Percentiles rank a stretch among this genome's conserved stretches.
These are phyloP conservation scores for Vicugna pacos DNA, from an alignment of 2,113 vertebrate species.

Conservation along the genomic window DNA sequence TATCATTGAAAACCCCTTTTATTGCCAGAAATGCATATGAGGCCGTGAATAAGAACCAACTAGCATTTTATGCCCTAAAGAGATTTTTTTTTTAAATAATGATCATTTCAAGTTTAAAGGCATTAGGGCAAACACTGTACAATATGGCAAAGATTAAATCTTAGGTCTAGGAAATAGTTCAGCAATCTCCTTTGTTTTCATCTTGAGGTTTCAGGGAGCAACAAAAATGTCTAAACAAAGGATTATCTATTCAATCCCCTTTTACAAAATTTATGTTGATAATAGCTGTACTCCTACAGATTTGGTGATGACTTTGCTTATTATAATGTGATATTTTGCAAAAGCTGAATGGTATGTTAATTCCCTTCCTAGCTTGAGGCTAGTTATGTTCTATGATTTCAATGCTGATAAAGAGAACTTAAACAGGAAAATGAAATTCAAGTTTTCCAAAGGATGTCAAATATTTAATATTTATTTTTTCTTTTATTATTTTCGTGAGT, in stretches of 20 bases:
- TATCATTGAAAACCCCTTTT: not conserved
- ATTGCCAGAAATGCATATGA: not conserved
- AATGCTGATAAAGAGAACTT: not conserved
- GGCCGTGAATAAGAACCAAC: not conserved
- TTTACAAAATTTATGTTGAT: not conserved
- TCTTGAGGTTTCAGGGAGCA: not conserved
- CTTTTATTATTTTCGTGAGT: not conserved
- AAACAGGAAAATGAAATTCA: slow-evolving; percentile 21
- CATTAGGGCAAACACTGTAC: not conserved
- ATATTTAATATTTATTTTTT: not conserved
- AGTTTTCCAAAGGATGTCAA: not conserved
- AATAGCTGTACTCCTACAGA: not conserved
- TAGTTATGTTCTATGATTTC: not conserved
- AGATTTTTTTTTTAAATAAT: not conserved
- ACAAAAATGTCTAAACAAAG: not conserved
- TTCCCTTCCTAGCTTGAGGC: slow-evolving; percentile 30
- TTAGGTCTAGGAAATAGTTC: not conserved
- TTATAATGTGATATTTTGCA: not conserved
- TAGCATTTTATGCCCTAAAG: not conserved
- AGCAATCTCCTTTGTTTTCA: not conserved
- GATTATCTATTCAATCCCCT: not conserved
- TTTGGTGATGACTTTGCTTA: not conserved
- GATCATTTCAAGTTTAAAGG: not conserved
- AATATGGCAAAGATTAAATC: not conserved
- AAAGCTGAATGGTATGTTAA: not conserved